These are phyloP conservation scores for Calyptomena viridis DNA, from an alignment of 2,113 vertebrate genomes.

Conservation along the genomic window DNA sequence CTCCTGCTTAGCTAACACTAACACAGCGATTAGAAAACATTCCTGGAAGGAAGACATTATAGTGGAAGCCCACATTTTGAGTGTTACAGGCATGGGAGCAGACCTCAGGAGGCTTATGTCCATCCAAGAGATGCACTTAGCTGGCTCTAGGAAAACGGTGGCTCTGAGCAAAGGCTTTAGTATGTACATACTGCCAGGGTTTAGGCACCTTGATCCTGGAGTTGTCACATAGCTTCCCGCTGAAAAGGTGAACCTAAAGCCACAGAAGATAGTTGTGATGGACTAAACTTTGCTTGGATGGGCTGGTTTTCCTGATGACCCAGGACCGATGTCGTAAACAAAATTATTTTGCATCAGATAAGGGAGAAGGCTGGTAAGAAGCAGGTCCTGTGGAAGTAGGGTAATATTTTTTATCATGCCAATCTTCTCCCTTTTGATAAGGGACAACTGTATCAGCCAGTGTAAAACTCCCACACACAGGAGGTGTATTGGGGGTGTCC, in stretches of 20 bases:
- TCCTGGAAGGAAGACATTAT: background rate
- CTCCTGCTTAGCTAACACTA: background rate
- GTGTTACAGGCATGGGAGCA: background rate
- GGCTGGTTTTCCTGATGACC: background rate
- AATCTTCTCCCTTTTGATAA: background rate
- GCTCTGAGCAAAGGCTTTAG: background rate
- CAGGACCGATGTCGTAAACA: background rate
- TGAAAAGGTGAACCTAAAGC: background rate
- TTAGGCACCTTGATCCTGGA: background rate
- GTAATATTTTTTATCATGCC: background rate
- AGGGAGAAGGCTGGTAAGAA: background rate
- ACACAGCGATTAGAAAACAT: background rate
- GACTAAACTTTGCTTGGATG: background rate
- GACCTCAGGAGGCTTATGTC: background rate
- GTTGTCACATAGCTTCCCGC: background rate
- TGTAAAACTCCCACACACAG: background rate
- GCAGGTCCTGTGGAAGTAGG: background rate
- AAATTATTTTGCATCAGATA: background rate
- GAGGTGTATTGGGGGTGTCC: background rate
- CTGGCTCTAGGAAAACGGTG: background rate
- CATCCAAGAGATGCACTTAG: background rate
- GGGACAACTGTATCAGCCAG: background rate
- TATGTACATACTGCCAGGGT: background rate
- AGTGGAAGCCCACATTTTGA: background rate
- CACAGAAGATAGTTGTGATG: background rate